A percentile compares a stretch with the other conserved stretches of the same genome.
These are phyloP conservation scores for Austrolebias charrua DNA, from an alignment of 2,797 vertebrate species.

Conservation along the genomic window DNA sequence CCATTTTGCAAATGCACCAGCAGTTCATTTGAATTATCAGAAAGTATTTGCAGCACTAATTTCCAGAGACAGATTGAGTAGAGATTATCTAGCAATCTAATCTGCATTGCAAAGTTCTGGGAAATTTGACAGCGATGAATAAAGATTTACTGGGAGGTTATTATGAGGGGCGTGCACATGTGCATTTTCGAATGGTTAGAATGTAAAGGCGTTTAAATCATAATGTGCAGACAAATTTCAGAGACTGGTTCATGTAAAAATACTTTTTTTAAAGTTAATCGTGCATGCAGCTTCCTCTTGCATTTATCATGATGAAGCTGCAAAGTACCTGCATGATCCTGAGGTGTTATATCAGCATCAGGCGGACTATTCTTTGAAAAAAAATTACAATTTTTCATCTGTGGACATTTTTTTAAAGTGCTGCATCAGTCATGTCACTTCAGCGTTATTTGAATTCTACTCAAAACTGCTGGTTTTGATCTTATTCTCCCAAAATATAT, in stretches of 20 bases:
- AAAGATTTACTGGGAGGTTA: slow-evolving; percentile 17
- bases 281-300: background rate
- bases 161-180: background rate
- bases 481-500: background rate
- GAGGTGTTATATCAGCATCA: slow-evolving; percentile 8
- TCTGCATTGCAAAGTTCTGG: slow-evolving; percentile 39
- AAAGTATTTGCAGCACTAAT: slow-evolving; percentile 55
- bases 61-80: slow-evolving; percentile 52
- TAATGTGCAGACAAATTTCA: background rate
- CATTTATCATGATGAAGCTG: slow-evolving; percentile 6
- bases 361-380: background rate
- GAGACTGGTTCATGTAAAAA: background rate
- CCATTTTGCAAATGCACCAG: slow-evolving; percentile 33
- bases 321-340: background rate
- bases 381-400: background rate
- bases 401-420: background rate
- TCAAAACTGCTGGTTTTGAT: background rate
- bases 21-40: slow-evolving; percentile 43
- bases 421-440: background rate
- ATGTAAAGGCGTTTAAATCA: slow-evolving; percentile 10
- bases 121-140: slow-evolving; percentile 39
- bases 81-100: slow-evolving; percentile 51
- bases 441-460: background rate
- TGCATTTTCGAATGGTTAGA: background rate
- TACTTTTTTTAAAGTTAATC: background rate